Base-by-base conservation (phyloP, 2,888 invertebrate genomes). In the Cosmopolites sordidus region DNA sequence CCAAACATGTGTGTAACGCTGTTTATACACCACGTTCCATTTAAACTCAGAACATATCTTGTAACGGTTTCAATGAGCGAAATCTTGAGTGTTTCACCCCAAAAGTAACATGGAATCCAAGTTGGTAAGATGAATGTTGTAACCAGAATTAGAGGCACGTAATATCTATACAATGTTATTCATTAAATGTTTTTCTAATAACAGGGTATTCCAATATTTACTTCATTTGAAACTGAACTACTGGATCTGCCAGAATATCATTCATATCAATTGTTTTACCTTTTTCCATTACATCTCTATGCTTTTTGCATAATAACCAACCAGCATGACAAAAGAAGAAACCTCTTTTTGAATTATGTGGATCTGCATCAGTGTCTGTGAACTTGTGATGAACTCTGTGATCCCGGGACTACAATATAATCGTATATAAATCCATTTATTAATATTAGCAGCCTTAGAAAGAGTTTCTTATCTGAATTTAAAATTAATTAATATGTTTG, bases 261-360 rank as follows among this genome's bases (percentile, higher is more conserved):
- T 83, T 85, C 83, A 95, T 83, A 70, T 94, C 92, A 6, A 96
- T 80, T 8, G 79, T 76, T 58, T 86, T 86, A 33, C 95, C 95
- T 69, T 90, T 92, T 30, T 74, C 78, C 61, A 84, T 84, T n/a
- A 96, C 92, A 57, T 92, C 91, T 37, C 86, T 88, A 71, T 95
- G 95, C 71, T 96, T 96, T 58, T 84, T 82, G 44, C 87, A 76
- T 78, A 94, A 79, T 60, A 96, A 76, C 96, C 96, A 96, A 15
- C 96, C 96, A 70, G 95, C 88, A 73, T 96, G 96, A 0, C 93
- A 86, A 75, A 95, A 96, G 78, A 96, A 95, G 78, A 96, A 94
- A 1, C 72, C 96, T 54, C 93, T 78, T 37, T 77, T 79, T 0
- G 90, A 84, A 67, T 93, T 93, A 71, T 94, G 92, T 0, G 93